Evolutionary conservation across 2,888 invertebrate species (phyloP).

Genomic region (Limenitis camilla): DNA sequence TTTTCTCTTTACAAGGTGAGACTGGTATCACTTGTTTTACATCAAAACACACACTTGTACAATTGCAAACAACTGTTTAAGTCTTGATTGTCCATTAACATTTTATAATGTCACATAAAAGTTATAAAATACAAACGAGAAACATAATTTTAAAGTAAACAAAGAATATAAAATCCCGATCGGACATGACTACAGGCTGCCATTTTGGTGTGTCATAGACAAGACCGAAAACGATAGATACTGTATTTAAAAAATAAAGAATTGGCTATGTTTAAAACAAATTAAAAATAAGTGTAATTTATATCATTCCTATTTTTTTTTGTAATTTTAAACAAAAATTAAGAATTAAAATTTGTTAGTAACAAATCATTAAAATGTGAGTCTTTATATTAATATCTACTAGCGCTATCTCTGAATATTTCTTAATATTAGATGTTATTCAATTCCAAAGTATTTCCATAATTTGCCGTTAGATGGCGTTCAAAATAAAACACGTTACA

Average conservation of each 20-base stretch:
- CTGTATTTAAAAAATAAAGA: neutral
- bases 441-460: no score
- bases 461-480: no score
- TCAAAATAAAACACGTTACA: no score
- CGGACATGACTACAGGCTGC: slow-evolving; percentile 65
- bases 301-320: no score
- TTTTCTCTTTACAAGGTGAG: slow-evolving; percentile 77
- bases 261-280: slow-evolving; percentile 3
- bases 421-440: no score
- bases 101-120: slow-evolving; percentile 65
- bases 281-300: no score
- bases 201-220: slow-evolving; percentile 70
- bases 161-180: slow-evolving; percentile 68
- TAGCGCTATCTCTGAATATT: no score
- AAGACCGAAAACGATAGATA: slow-evolving; percentile 37
- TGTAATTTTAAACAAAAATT: no score
- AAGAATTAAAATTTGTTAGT: no score
- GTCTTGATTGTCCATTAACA: slow-evolving; percentile 61
- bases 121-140: slow-evolving; percentile 50
- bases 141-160: slow-evolving; percentile 66
- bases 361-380: no score
- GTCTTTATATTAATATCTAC: no score
- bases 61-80: slow-evolving; percentile 56
- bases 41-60: slow-evolving; percentile 69
- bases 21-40: slow-evolving; percentile 63